These are phyloP conservation scores for Tricholauxania praeusta DNA, from an alignment of 2,888 invertebrate species.

Conservation along the genomic window DNA sequence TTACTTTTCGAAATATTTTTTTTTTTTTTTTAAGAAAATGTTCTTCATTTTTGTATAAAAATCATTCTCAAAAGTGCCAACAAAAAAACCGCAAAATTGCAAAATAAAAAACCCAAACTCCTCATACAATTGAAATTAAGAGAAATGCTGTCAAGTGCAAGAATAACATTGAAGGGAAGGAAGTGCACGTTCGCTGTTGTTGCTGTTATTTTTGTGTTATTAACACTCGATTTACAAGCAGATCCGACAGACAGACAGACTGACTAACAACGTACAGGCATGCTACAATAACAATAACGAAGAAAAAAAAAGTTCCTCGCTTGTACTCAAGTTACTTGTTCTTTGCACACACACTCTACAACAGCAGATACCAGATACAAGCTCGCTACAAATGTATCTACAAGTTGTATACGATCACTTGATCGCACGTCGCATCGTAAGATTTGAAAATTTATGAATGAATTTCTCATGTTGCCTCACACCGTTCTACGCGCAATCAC, in stretches of 20 bases:
- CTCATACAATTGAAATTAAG: not conserved
- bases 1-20: too few relatives aligned
- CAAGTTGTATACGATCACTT: slow-evolving; percentile 20
- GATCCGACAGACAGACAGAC: slow-evolving; percentile 11
- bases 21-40: too few relatives aligned
- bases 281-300: slow-evolving; percentile 3
- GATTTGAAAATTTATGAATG: slow-evolving; percentile 59
- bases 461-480: slow-evolving; percentile 64
- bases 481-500: slow-evolving; percentile 51
- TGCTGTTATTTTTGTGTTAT: not conserved
- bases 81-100: not conserved
- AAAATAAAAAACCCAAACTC: slow-evolving; percentile 5
- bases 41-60: too few relatives aligned
- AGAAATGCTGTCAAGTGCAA: slow-evolving; percentile 32
- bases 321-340: slow-evolving; percentile 21
- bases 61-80: too few relatives aligned
- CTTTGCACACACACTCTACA: too few relatives aligned
- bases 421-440: slow-evolving; percentile 21
- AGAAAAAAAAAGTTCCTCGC: not conserved
- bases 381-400: slow-evolving; percentile 27
- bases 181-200: slow-evolving; percentile 24
- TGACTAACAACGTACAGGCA: not conserved
- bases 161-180: slow-evolving; percentile 20
- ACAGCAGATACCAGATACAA: slow-evolving; percentile 11
- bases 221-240: not conserved